These are phyloP conservation scores for Hyla sarda DNA, from an alignment of 2,113 vertebrate species.

Conservation along the genomic window DNA sequence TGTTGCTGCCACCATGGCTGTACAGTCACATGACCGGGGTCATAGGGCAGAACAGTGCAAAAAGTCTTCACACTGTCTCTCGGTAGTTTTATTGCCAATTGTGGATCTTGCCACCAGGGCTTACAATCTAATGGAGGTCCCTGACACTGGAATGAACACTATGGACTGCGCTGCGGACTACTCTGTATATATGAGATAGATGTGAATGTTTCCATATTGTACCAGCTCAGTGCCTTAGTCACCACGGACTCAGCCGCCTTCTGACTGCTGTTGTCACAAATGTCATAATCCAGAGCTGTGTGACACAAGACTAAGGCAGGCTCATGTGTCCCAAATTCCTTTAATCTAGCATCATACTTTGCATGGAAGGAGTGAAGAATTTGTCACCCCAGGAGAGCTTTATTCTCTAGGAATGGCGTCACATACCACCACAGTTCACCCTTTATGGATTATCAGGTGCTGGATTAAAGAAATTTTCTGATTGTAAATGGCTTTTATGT, in stretches of 20 bases:
- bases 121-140: background rate
- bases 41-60: background rate
- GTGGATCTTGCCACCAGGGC: background rate
- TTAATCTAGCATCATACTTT: background rate
- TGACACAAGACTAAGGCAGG: background rate
- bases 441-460: background rate
- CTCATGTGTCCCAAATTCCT: background rate
- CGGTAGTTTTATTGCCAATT: background rate
- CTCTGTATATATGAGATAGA: constrained; percentile 5
- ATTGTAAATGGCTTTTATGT: background rate
- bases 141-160: constrained; percentile 16
- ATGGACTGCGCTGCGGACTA: background rate
- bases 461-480: background rate
- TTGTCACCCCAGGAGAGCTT: too few species aligned
- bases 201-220: constrained; percentile 7
- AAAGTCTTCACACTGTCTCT: background rate
- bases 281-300: background rate
- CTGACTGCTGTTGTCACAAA: background rate
- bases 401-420: too few species aligned
- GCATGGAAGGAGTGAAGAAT: background rate
- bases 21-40: background rate
- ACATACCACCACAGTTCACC: background rate
- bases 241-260: background rate
- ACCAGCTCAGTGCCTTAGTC: constrained; percentile 16
- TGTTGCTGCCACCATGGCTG: background rate